phyloP scores from a whole-genome alignment of 2,113 vertebrate genomes.

The Amia ocellicauda region DNA sequence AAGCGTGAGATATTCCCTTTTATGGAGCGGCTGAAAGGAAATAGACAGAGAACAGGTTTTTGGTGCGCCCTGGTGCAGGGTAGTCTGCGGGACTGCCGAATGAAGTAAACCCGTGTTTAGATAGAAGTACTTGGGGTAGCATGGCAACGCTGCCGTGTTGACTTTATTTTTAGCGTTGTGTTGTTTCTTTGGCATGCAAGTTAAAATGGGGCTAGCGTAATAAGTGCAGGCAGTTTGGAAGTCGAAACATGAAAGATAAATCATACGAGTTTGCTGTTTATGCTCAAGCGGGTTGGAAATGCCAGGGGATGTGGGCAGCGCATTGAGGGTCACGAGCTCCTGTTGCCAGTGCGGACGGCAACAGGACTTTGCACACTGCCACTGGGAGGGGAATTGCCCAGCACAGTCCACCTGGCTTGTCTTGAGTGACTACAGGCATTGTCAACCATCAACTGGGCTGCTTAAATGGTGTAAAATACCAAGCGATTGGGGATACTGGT shows the following conservation, averaged over 20 bases:
- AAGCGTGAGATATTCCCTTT: conserved; percentile 17
- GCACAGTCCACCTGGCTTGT: too few species aligned
- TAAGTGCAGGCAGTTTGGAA: conserved; percentile 10
- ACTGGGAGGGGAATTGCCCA: too few species aligned
- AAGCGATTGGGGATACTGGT: too few species aligned
- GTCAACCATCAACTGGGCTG: too few species aligned
- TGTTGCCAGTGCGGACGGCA: too few species aligned
- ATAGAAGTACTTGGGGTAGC: conserved; percentile 59
- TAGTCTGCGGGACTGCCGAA: conserved; percentile 37
- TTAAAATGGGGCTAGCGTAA: conserved; percentile 22
- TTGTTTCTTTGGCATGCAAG: conserved; percentile 24
- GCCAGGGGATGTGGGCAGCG: too few species aligned
- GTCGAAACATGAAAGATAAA: conserved; percentile 1
- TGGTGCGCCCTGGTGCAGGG: not conserved
- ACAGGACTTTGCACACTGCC: too few species aligned
- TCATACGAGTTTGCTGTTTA: not conserved
- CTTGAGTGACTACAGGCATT: too few species aligned
- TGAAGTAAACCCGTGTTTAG: conserved; percentile 64
- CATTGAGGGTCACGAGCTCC: too few species aligned
- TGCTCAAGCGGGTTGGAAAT: not conserved
- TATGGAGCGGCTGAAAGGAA: conserved; percentile 17
- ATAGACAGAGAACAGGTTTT: conserved; percentile 3
- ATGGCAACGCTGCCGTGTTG: conserved; percentile 57
- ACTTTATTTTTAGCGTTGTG: conserved; percentile 67
- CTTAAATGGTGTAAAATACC: too few species aligned